Evolutionary conservation across 2,797 vertebrate species (phyloP).

Genomic region (Clarias pachynema): DNA sequence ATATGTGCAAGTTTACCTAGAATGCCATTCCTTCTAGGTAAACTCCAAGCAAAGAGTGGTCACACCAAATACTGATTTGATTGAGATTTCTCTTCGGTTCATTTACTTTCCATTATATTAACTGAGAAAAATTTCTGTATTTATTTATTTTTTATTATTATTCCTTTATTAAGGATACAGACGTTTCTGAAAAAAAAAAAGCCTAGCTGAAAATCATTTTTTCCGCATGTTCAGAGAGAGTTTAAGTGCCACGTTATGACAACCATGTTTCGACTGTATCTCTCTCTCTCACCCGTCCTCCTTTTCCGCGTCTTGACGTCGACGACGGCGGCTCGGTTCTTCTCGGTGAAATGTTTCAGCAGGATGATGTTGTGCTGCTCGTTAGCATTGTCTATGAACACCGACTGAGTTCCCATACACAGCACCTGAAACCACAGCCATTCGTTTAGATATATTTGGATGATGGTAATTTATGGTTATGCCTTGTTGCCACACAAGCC

Average conservation of each 20-base stretch:
- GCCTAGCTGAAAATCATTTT: too few species aligned
- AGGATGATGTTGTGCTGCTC: slow-evolving; percentile 92
- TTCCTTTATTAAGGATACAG: too few species aligned
- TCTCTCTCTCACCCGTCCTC: slow-evolving; percentile 83
- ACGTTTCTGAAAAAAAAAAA: too few species aligned
- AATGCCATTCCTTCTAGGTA: too few species aligned
- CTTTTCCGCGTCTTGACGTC: slow-evolving; percentile 95
- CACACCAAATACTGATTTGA: too few species aligned
- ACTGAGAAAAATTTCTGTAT: too few species aligned
- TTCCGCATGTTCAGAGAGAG: background rate
- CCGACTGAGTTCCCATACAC: slow-evolving; percentile 93
- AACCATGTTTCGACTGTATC: background rate
- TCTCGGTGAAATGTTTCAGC: slow-evolving; percentile 96
- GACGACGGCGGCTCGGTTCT: slow-evolving; percentile 92
- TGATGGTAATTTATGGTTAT: background rate
- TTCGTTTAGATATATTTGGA: background rate
- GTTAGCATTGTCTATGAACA: slow-evolving; percentile 95
- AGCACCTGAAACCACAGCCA: slow-evolving; percentile 79
- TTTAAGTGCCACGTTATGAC: background rate
- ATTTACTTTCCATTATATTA: too few species aligned
- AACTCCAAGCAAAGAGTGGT: too few species aligned
- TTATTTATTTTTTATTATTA: too few species aligned
- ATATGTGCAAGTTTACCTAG: too few species aligned
- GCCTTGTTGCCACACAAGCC: background rate
- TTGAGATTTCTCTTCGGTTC: too few species aligned